Percentiles rank a stretch among this genome's conserved stretches.
Conservation (phyloP, 1,140 invertebrate species). For the Drosophila yakuba region DNA sequence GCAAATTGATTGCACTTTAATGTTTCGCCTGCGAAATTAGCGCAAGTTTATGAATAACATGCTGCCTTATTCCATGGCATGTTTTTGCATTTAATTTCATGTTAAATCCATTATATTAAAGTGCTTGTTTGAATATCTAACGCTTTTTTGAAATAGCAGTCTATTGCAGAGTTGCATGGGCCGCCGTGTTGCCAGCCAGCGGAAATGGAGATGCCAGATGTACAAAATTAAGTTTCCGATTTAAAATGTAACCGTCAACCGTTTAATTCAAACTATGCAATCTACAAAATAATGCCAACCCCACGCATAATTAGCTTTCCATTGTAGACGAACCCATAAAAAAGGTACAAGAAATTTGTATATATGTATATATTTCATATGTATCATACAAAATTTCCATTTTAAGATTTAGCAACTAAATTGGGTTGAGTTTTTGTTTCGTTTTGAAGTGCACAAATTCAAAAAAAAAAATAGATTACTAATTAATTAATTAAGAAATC, state of each 20-base stretch:
- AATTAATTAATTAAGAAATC: conserved; percentile 47
- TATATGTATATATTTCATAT: conserved; percentile 77
- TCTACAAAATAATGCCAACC: too few species aligned
- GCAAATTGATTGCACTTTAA: not conserved
- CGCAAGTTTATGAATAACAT: not conserved
- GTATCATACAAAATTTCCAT: conserved; percentile 75
- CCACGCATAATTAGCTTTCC: not conserved
- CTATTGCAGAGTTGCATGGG: not conserved
- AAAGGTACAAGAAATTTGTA: conserved; percentile 17
- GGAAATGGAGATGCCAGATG: not conserved
- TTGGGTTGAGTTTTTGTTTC: conserved; percentile 41
- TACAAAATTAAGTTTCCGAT: not conserved
- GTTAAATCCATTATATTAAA: too few species aligned
- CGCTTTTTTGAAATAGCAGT: not conserved
- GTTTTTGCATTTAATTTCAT: too few species aligned
- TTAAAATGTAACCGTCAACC: not conserved
- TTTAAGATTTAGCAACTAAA: conserved; percentile 68
- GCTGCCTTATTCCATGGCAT: too few species aligned
- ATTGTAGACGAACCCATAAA: not conserved
- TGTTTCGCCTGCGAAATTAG: not conserved
- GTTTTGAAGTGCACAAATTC: conserved; percentile 39
- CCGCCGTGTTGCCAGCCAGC: not conserved
- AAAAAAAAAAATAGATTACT: conserved; percentile 32
- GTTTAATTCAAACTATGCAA: too few species aligned
- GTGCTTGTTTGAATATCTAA: not conserved